Percentiles rank a stretch among this genome's conserved stretches.
Evolutionary conservation across 2,113 vertebrate species (phyloP).

Genomic region (Garra rufa): DNA sequence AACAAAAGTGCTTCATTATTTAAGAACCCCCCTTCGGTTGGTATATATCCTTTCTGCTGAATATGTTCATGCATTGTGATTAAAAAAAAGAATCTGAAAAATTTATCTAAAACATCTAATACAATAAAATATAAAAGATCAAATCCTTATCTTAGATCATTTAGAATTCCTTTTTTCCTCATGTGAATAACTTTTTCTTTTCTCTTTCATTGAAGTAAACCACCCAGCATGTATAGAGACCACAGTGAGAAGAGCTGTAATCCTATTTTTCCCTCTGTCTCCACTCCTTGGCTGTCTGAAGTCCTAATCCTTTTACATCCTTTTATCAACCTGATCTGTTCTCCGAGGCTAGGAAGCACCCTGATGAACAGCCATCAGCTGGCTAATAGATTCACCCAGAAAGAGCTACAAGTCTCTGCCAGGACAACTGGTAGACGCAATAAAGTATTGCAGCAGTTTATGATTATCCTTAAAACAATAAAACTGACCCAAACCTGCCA

Average conservation of each 20-base stretch:
- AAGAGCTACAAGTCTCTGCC: slow-evolving; percentile 1
- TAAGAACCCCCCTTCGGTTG: background rate
- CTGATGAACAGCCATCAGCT: slow-evolving; percentile 25
- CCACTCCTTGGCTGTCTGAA: slow-evolving; percentile 27
- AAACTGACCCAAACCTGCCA: background rate
- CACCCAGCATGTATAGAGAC: background rate
- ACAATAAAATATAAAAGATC: background rate
- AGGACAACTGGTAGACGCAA: background rate
- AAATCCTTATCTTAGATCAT: background rate
- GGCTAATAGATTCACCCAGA: slow-evolving; percentile 9
- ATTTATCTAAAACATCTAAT: background rate
- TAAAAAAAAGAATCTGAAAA: background rate
- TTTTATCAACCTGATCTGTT: slow-evolving; percentile 52
- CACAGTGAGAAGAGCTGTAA: slow-evolving; percentile 34
- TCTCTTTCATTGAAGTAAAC: slow-evolving; percentile 2
- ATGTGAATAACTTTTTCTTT: background rate
- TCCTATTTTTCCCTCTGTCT: slow-evolving; percentile 49
- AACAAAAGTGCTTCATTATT: slow-evolving; percentile 17
- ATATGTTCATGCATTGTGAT: background rate
- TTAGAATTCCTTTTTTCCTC: background rate
- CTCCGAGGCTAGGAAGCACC: slow-evolving; percentile 10
- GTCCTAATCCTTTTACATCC: slow-evolving; percentile 55
- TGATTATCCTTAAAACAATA: background rate
- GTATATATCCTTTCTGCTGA: background rate
- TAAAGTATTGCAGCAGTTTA: background rate